Evolutionary conservation across 2,113 vertebrate genomes (phyloP).

Genomic region (Oryzias curvinotus): DNA sequence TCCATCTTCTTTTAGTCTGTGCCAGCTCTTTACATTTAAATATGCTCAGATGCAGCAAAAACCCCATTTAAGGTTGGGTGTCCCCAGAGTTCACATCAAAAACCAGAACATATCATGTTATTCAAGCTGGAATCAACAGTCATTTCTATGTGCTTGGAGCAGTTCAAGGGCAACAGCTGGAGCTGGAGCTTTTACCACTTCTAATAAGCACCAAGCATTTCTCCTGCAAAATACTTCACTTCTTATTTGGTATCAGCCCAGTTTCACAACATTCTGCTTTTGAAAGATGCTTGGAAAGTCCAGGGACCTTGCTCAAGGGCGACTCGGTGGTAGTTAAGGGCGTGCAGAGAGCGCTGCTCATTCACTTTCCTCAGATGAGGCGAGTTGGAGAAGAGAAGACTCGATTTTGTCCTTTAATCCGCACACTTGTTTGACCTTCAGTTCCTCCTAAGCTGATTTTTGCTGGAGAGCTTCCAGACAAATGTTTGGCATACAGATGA

Average conservation of each 20-base stretch:
- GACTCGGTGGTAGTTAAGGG: constrained; percentile 49
- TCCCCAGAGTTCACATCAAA: constrained; percentile 43
- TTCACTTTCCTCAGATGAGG: constrained; percentile 45
- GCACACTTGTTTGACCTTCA: constrained; percentile 72
- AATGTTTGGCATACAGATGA: constrained; percentile 68
- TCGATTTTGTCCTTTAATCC: constrained; percentile 65
- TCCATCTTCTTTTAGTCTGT: constrained; percentile 40
- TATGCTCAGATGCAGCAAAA: constrained; percentile 63
- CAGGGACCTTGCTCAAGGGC: constrained; percentile 54
- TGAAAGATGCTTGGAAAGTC: constrained; percentile 10
- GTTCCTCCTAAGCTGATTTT: constrained; percentile 62
- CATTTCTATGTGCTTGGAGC: constrained; percentile 4
- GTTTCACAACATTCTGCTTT: constrained; percentile 14
- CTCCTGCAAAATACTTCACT: not conserved
- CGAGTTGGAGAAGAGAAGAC: constrained; percentile 34
- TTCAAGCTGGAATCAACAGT: constrained; percentile 27
- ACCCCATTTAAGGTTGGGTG: constrained; percentile 48
- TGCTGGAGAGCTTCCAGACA: constrained; percentile 60
- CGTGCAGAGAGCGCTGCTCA: constrained; percentile 31
- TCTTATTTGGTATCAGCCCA: constrained; percentile 17
- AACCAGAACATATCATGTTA: constrained; percentile 17
- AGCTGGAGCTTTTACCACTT: constrained; percentile 4
- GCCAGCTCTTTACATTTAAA: constrained; percentile 70
- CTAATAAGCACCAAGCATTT: not conserved
- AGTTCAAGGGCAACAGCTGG: constrained; percentile 1